Base-by-base conservation (phyloP, 2,797 vertebrate genomes). In the Nannoperca australis region DNA sequence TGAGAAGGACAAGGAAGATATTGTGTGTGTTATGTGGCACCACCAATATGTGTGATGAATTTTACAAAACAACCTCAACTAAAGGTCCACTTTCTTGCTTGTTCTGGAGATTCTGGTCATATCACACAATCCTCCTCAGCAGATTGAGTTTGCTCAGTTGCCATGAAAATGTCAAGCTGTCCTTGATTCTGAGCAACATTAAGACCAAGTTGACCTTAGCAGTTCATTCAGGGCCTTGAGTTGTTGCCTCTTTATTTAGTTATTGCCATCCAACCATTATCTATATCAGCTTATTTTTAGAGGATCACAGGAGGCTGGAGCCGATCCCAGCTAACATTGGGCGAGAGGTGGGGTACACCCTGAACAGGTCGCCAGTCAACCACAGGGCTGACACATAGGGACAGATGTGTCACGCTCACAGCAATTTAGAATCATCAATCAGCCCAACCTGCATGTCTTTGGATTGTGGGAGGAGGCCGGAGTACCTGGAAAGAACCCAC, bases 51-150 rank as follows among this genome's bases (percentile, higher is more conserved):
- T 63, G 14, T 68, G 3, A 50, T 40, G 8, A 20, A 32, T 22
- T 60, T 67, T 15, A 62, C 27, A 36, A 62, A 63, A 59, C 8
- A 53, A 56, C 36, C 36, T 65, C 22, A 34, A 63, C 17, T 60
- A 40, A 58, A 44, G 44, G 22, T 50, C 20, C n/a, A 54, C 32
- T 36, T 36, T 1, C 36, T 36, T 36, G 2, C 47, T 51, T 62
- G 17, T 20, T 47, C 49, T 66, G 30, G n/a, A 32, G 11, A 45
- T 67, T 60, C 15, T 27, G 24, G 24, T 47, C 0, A 3, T 14
- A 34, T 13, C 1, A 17, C 11, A n/a, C 47, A 59, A 13, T 32
- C 34, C 30, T 20, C 9, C 36, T 69, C n/a, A 12, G 36, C 36
- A 30, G 7, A 36, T 44, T 24, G 50, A 36, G 27, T 47, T 64